Conservation (phyloP, 2,888 invertebrate genomes). For the Eustalomyia histrio region DNA sequence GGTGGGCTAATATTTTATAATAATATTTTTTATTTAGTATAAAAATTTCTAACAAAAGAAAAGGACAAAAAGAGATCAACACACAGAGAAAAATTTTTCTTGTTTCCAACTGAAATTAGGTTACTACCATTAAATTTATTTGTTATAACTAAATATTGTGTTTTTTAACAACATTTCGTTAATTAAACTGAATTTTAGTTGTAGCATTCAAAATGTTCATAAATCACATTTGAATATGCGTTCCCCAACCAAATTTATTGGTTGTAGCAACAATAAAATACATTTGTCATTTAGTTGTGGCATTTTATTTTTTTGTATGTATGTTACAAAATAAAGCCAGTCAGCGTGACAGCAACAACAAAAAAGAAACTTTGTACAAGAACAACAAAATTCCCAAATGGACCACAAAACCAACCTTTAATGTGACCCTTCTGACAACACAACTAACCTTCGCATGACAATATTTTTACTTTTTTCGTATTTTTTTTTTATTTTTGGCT, state of each 20-base stretch:
- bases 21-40: neutral
- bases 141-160: no score
- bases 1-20: constrained; percentile 53
- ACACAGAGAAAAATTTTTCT: no score
- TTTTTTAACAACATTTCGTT: no score
- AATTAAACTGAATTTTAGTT: no score
- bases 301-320: no score
- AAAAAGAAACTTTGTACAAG: neutral
- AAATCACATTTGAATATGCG: no score
- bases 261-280: no score
- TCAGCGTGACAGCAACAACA: neutral
- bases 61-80: neutral
- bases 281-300: no score
- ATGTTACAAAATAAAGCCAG: constrained; percentile 24
- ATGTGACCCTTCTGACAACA: constrained; percentile 59
- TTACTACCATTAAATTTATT: no score
- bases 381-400: constrained; percentile 56
- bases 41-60: neutral
- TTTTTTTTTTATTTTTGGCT: constrained; percentile 7
- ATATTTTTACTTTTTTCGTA: constrained; percentile 17
- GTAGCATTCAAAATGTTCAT: no score
- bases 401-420: constrained; percentile 64
- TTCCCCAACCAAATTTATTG: no score
- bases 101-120: no score
- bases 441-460: constrained; percentile 53